Base-by-base conservation (phyloP, 2,888 invertebrate genomes). In the Heliconius aoede region DNA sequence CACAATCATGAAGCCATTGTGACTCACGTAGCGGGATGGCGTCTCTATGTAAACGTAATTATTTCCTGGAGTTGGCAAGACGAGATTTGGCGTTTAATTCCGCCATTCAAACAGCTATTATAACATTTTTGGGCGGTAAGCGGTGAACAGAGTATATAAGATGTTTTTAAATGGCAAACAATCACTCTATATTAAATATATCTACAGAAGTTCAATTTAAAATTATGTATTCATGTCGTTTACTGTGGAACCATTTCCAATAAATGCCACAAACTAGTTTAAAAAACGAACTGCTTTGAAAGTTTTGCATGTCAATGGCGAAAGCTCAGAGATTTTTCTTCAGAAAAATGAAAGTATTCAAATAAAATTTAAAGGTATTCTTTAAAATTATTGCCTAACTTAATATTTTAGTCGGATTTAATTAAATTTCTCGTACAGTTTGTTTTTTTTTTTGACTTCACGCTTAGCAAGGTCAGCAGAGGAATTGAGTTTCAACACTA, bases 291-390 rank as follows among this genome's bases (percentile, higher is more conserved):
- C 30, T 64, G 28, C 9, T 68, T 68, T 46, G 18, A 51, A 51
- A 68, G 51, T 68, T 51, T 68, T 68, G 28, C 68, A 46, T 68
- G 46, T 51, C 68, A 68, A 51, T 68, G 46, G 26, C 46, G 46
- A 46, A n/a, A 68, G 28, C 26, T 46, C 21, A 26, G 26, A 28
- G 21, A 40, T 18, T n/a, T 68, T 51, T 46, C 46, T 51, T 21
- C 1, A 46, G 28, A 28, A 28, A 21, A 51, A 18, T 21, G 21
- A 28, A 68, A 68, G 4, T 68, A 5, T 64, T 30, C n/a, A 11
- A 64, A 64, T 64, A 21, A 15, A n/a, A 32, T 11, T 30, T 64
- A 21, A 64, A 18, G 3, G 1, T 55, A 11, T 55, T 55, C 55
- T 55, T n/a, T n/a, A n/a, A 55, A 55, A n/a, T 55, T n/a, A 55